A percentile compares a stretch with the other conserved stretches of the same genome.
Evolutionary conservation across 2,797 vertebrate species (phyloP).

Genomic region (Chromis chromis): DNA sequence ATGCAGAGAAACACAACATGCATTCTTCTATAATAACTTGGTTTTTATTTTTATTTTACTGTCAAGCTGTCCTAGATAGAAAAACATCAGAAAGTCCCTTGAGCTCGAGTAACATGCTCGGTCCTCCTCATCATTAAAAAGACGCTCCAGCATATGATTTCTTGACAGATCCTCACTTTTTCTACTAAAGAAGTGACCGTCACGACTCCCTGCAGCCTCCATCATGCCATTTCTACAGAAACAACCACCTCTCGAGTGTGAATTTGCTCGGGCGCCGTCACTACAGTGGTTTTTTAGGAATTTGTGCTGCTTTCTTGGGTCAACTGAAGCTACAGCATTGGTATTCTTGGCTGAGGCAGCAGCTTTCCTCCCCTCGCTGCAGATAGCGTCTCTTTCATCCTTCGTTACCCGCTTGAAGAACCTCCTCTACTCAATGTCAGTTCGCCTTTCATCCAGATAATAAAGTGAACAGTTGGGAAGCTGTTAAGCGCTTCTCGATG

Average conservation of each 20-base stretch:
- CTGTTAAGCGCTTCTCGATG: constrained; percentile 21
- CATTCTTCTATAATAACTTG: constrained; percentile 25
- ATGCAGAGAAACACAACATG: constrained; percentile 6
- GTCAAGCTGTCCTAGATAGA: constrained; percentile 20
- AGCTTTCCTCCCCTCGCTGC: constrained; percentile 38
- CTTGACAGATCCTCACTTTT: constrained; percentile 37
- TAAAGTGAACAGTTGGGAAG: constrained; percentile 44
- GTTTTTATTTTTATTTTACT: constrained; percentile 3
- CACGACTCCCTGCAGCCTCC: constrained; percentile 40
- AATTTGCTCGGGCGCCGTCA: constrained; percentile 31
- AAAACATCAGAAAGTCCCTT: constrained; percentile 24
- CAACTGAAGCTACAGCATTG: constrained; percentile 47
- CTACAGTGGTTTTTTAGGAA: constrained; percentile 42
- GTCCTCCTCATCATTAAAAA: constrained; percentile 35
- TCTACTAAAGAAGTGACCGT: constrained; percentile 11
- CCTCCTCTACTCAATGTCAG: constrained; percentile 50
- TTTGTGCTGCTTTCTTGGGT: constrained; percentile 53
- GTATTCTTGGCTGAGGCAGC: constrained; percentile 51
- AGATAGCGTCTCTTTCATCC: constrained; percentile 51
- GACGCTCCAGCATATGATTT: constrained; percentile 20
- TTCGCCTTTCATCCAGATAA: constrained; percentile 58
- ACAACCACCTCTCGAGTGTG: constrained; percentile 48
- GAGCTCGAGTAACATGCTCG: constrained; percentile 21
- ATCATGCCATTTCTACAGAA: constrained; percentile 30
- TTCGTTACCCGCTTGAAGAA: constrained; percentile 47